Evolutionary conservation across 2,888 invertebrate species (phyloP), one percentile per base, ranked within the genome.

Genomic region (Graphium colonna): DNA sequence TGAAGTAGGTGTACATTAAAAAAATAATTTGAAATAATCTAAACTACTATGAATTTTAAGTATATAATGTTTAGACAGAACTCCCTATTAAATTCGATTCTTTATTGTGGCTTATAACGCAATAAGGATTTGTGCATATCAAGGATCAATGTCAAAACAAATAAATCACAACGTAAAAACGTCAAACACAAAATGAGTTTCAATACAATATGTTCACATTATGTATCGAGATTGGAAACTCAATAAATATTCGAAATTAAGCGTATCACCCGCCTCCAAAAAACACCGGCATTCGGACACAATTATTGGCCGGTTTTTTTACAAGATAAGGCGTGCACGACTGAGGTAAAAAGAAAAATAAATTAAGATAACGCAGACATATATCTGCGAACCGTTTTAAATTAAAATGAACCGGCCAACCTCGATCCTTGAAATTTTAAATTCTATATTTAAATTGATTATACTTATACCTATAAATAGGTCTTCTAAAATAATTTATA

Each of bases 181-280:
- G 36, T n/a, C 36, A 36, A 12, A 31, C n/a, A 10, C 10, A 33
- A 12, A 4, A 36, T 13, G 12, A 36, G 36, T 13, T 33, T 36
- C n/a, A 36, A 36, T 36, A 7, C 36, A 36, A 36, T 12, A 36
- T 12, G 12, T 12, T 36, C 12, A 36, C 12, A 36, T 36, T n/a
- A 36, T 13, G 7, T 36, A 36, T 36, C 12, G 36, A 12, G 36
- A 36, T 12, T 13, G 36, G 31, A 31, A 31, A 44, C 16, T 8
- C 13, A 17, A 51, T 51, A 51, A 51, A 51, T 40, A 31, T 18
- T 40, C 13, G 39, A 39, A 40, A 45, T 45, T 45, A 45, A 45
- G 51, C 28, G 17, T 40, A 51, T 51, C 45, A 28, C 33, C 44
- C 51, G 40, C 45, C 39, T 51, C 45, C 10, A 17, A 39, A 38